These are phyloP conservation scores for Dendrolimus kikuchii DNA, from an alignment of 1,140 invertebrate genomes.

Conservation along the genomic window DNA sequence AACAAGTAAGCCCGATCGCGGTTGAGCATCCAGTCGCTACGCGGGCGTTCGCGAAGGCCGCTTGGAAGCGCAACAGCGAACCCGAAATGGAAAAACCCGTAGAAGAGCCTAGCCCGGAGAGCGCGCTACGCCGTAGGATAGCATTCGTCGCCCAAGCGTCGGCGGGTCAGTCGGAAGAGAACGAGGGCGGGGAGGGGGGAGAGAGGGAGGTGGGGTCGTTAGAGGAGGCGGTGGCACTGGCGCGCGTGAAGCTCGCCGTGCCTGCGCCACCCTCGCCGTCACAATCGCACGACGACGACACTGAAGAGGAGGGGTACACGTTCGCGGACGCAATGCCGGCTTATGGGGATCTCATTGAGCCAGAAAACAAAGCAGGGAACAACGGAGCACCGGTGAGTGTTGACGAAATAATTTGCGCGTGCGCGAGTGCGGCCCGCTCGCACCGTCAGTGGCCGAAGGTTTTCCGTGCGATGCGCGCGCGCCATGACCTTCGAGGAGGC, in stretches of 20 bases:
- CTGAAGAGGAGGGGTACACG: constrained; percentile 53
- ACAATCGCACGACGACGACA: constrained; percentile 49
- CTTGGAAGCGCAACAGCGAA: constrained; percentile 54
- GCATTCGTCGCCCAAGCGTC: constrained; percentile 60
- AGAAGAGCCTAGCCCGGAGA: constrained; percentile 61
- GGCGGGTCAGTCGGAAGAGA: constrained; percentile 50
- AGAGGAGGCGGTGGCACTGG: constrained; percentile 63
- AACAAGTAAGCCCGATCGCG: constrained; percentile 47
- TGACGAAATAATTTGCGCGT: constrained; percentile 11
- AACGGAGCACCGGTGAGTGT: constrained; percentile 47
- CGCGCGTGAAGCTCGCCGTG: constrained; percentile 44
- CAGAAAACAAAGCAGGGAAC: constrained; percentile 36
- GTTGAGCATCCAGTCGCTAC: constrained; percentile 63
- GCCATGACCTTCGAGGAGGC: constrained; percentile 67
- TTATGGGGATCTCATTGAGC: constrained; percentile 65
- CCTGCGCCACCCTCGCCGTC: constrained; percentile 43
- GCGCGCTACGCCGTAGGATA: constrained; percentile 54
- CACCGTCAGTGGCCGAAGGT: constrained; percentile 35
- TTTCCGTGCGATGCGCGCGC: constrained; percentile 57
- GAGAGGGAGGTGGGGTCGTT: constrained; percentile 49
- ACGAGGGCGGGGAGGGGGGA: constrained; percentile 39
- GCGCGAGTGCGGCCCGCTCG: constrained; percentile 17
- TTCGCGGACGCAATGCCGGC: constrained; percentile 55
- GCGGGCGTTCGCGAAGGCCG: constrained; percentile 59
- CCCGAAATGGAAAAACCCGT: constrained; percentile 57